Percentiles rank a stretch among this genome's conserved stretches.
Evolutionary conservation across 2,888 invertebrate species (phyloP).

Genomic region (Mycalesis mineus): DNA sequence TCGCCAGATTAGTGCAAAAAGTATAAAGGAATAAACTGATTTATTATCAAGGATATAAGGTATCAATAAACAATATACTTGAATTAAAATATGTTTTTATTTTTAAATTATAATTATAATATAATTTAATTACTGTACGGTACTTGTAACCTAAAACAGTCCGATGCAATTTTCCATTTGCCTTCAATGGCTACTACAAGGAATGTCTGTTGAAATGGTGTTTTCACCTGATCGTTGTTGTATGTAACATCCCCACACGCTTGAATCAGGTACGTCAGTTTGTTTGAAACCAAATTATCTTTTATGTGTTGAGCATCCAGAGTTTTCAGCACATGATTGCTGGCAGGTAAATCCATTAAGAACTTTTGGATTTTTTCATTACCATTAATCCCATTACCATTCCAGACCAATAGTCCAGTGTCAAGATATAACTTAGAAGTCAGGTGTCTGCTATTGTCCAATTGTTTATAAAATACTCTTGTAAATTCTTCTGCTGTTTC

Average conservation of each 20-base stretch:
- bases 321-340: slow-evolving; percentile 86
- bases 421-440: slow-evolving; percentile 90
- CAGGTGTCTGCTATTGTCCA: slow-evolving; percentile 91
- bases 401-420: slow-evolving; percentile 92
- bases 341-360: slow-evolving; percentile 88
- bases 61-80: background rate
- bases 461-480: slow-evolving; percentile 91
- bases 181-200: slow-evolving; percentile 91
- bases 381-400: slow-evolving; percentile 91
- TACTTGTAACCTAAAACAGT: slow-evolving; percentile 89
- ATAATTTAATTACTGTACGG: slow-evolving; percentile 48
- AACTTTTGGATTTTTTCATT: slow-evolving; percentile 91
- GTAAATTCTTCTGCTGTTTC: slow-evolving; percentile 93
- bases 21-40: too few relatives aligned
- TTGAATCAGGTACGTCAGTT: slow-evolving; percentile 89
- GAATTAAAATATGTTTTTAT: background rate
- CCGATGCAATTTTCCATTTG: slow-evolving; percentile 96
- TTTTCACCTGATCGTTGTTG: slow-evolving; percentile 74
- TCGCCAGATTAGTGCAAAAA: too few relatives aligned
- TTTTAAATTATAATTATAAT: background rate
- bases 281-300: slow-evolving; percentile 86
- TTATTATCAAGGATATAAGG: too few relatives aligned
- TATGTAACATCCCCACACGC: slow-evolving; percentile 90
- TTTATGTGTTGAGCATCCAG: slow-evolving; percentile 92
- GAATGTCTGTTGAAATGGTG: slow-evolving; percentile 91